phyloP scores from a whole-genome alignment of 2,797 vertebrate species.

The Lutra lutra region DNA sequence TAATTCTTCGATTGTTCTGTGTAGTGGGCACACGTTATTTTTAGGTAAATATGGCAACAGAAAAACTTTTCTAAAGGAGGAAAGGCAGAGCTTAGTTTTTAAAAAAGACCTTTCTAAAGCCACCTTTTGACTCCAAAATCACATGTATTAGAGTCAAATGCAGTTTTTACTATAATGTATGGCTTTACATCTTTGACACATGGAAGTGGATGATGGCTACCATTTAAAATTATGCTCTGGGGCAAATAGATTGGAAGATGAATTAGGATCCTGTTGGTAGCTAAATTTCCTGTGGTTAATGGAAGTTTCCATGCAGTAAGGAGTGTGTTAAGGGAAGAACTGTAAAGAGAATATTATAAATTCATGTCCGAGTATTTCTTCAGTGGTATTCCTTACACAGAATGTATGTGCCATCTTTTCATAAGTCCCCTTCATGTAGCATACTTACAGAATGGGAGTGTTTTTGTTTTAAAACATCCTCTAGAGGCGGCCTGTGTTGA shows the following conservation, averaged over 20 bases:
- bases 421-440: background rate
- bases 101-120: background rate
- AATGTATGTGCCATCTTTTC: background rate
- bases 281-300: background rate
- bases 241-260: background rate
- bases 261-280: background rate
- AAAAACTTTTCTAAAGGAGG: conserved; percentile 58
- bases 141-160: background rate
- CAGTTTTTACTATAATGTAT: background rate
- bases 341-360: background rate
- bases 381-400: background rate
- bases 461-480: background rate
- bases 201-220: background rate
- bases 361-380: background rate
- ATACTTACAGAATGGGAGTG: background rate
- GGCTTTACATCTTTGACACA: background rate
- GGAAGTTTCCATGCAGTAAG: background rate
- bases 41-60: conserved; percentile 66
- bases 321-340: background rate
- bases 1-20: conserved; percentile 72
- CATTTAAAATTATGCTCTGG: background rate
- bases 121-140: background rate
- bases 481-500: background rate
- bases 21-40: conserved; percentile 68
- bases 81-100: background rate